phyloP scores from a whole-genome alignment of 2,113 vertebrate species.

The Motacilla alba region DNA sequence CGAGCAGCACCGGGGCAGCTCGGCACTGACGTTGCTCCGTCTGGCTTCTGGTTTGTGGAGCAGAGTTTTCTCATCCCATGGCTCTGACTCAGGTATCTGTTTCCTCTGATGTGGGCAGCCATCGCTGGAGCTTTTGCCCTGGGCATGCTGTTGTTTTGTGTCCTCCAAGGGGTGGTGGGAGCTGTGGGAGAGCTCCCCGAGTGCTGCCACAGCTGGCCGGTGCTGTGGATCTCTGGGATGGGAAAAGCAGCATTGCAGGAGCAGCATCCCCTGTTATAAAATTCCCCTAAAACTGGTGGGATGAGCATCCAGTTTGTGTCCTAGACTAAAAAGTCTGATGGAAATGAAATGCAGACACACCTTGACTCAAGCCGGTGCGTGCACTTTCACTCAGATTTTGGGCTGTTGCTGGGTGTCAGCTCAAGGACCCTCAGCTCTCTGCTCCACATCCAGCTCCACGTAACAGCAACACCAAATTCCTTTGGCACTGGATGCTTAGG shows the following conservation, averaged over 20 bases:
- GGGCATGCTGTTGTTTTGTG: neutral
- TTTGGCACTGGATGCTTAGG: neutral
- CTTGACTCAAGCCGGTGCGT: rapidly evolving
- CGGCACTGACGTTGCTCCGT: neutral
- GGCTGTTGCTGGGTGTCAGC: neutral
- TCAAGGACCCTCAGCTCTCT: neutral
- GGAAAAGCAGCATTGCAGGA: neutral
- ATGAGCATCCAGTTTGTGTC: neutral
- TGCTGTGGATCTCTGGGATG: neutral
- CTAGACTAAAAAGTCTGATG: neutral
- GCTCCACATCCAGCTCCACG: neutral
- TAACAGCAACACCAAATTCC: neutral
- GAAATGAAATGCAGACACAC: neutral
- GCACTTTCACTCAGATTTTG: neutral
- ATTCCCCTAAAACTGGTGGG: neutral
- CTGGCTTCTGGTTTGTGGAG: slow-evolving; percentile 20
- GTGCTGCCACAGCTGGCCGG: rapidly evolving
- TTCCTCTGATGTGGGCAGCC: slow-evolving; percentile 43
- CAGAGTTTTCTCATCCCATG: neutral
- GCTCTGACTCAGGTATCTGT: slow-evolving; percentile 45
- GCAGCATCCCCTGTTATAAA: neutral
- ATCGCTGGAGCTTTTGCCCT: neutral
- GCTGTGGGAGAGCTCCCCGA: neutral
- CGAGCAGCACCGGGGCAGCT: neutral
- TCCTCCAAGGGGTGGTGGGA: neutral